Base-by-base conservation (phyloP, 2,113 vertebrate genomes). In the Petrocephalus microphthalmus region DNA sequence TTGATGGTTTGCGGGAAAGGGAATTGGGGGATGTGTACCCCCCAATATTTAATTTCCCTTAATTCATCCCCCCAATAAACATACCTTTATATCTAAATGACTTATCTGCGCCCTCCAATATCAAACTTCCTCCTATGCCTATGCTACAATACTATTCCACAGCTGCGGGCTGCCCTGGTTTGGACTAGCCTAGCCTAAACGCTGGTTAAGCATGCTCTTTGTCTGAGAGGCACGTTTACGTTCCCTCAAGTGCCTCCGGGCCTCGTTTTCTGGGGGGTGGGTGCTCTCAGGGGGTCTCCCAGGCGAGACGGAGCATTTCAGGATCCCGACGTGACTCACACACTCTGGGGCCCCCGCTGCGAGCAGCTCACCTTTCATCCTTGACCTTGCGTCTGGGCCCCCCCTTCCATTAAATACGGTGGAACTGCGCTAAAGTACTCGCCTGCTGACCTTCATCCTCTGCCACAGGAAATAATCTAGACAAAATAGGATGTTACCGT, bases 371-470 rank as follows among this genome's bases (percentile, higher is more conserved):
- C 85, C 85, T 64, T 86, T 86, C 33, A 60, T 86, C 85, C 56
- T 86, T 86, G 53, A 64, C 85, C 85, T 86, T 86, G 85, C 5
- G 54, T 86, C 85, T 33, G 42, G 22, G 54, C 29, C 85, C 57
- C 85, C 19, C 17, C 82, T 64, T 64, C 85, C 33, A 45, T 60
- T 60, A 86, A 86, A 86, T 45, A 60, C 17, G 37, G 56, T 54
- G 13, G 33, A 86, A 86, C 19, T n/a, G 56, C 20, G 11, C 85
- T 64, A 10, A 54, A 86, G 37, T 7, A 47, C 13, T 49, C 37
- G 1, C 56, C 85, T 20, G 2, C 54, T 47, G 54, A 86, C 85
- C 85, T 86, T 45, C n/a, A 20, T 60, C 60, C 85, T 60, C 85
- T 64, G 17, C 29, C 22, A 19, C 85, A 85, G 84, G 84, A 57